These are phyloP conservation scores for Bombylius discolor DNA, from an alignment of 2,888 invertebrate species.

Conservation along the genomic window DNA sequence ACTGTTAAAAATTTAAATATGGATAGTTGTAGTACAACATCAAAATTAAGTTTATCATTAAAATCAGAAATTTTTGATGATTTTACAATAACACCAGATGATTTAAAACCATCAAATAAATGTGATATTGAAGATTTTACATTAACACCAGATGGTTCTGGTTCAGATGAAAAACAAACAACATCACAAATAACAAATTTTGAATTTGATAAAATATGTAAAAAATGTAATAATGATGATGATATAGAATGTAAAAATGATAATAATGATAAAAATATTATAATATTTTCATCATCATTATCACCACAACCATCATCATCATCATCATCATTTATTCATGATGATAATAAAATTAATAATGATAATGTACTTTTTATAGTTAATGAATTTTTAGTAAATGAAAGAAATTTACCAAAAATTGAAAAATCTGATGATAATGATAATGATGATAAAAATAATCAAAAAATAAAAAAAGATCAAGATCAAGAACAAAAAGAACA, in stretches of 20 bases:
- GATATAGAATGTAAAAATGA: neutral
- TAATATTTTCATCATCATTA: neutral
- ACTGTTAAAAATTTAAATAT: slow-evolving; percentile 17
- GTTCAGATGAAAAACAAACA: slow-evolving; percentile 3
- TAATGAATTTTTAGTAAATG: slow-evolving; percentile 15
- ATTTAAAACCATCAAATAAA: slow-evolving; percentile 11
- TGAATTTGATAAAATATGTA: neutral
- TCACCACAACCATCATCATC: neutral
- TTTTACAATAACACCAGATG: slow-evolving; percentile 16
- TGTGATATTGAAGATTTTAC: slow-evolving; percentile 19
- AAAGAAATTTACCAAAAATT: slow-evolving; percentile 4
- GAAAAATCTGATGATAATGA: neutral
- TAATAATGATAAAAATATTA: neutral
- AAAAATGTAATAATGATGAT: neutral
- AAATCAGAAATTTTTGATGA: slow-evolving; percentile 19
- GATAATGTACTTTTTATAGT: slow-evolving; percentile 5
- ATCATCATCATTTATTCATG: neutral
- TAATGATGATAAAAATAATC: neutral
- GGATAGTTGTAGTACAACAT: slow-evolving; percentile 18
- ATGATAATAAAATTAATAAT: neutral
- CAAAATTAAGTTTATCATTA: slow-evolving; percentile 17
- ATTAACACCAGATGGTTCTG: slow-evolving; percentile 16
- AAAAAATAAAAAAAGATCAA: neutral
- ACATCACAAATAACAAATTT: neutral
- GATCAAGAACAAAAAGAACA: neutral